Evolutionary conservation across 2,113 vertebrate species (phyloP).

Genomic region (Centropus bengalensis): DNA sequence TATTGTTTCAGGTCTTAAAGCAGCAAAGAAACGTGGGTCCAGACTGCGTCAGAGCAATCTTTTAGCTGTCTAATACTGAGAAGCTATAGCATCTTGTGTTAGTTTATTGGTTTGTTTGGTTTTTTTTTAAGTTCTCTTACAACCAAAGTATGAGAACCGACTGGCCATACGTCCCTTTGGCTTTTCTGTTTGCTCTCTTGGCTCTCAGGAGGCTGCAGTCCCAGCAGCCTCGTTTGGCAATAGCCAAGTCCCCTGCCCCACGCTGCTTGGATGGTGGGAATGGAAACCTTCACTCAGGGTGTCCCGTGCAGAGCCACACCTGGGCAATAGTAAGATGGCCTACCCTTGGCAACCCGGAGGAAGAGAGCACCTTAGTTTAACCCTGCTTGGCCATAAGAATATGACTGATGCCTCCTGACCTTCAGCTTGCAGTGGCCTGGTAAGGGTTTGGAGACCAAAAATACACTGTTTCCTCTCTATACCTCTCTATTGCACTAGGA

Average conservation of each 20-base stretch:
- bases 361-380: background rate
- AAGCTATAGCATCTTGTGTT: background rate
- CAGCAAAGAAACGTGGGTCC: background rate
- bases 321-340: background rate
- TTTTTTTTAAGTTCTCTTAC: background rate
- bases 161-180: background rate
- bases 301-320: background rate
- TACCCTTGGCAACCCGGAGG: fast-evolving
- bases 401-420: background rate
- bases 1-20: background rate
- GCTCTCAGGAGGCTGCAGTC: fast-evolving
- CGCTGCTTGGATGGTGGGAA: fast-evolving
- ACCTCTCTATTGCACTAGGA: background rate
- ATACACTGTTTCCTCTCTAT: background rate
- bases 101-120: too few relatives aligned
- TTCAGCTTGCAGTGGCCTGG: background rate
- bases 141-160: background rate
- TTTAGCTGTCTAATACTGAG: background rate
- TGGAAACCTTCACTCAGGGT: background rate
- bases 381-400: background rate
- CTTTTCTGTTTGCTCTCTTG: background rate
- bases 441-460: background rate
- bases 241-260: background rate
- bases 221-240: background rate
- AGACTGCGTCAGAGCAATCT: background rate